Percentiles rank a stretch among this genome's conserved stretches.
Conservation (phyloP, 2,113 vertebrate species). For the Lota lota region DNA sequence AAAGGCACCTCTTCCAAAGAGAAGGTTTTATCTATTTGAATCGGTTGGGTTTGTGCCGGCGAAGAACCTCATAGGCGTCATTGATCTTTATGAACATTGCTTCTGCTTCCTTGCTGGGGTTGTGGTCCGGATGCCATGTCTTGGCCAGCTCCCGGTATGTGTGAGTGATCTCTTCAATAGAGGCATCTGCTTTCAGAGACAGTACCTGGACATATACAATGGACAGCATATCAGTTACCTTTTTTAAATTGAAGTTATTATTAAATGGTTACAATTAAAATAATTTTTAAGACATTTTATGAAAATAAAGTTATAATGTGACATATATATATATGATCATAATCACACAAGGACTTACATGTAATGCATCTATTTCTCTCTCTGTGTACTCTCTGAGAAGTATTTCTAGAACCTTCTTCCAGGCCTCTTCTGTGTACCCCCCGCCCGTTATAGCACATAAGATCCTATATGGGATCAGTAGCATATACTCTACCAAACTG, state of each 20-base stretch:
- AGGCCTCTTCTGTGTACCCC: slow-evolving; percentile 74
- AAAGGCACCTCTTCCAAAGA: too few relatives aligned
- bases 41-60: slow-evolving; percentile 49
- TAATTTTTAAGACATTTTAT: not conserved
- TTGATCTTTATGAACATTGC: slow-evolving; percentile 82
- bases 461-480: slow-evolving; percentile 79
- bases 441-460: slow-evolving; percentile 66
- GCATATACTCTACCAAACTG: slow-evolving; percentile 68
- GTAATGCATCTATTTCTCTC: slow-evolving; percentile 72
- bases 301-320: not conserved
- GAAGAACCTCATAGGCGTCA: slow-evolving; percentile 78
- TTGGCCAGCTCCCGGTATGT: slow-evolving; percentile 82
- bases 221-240: not conserved
- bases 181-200: slow-evolving; percentile 69
- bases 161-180: slow-evolving; percentile 78
- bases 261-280: too few relatives aligned
- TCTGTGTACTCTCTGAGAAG: slow-evolving; percentile 77
- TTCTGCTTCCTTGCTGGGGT: slow-evolving; percentile 78
- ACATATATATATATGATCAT: not conserved
- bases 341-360: slow-evolving; percentile 64
- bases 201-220: slow-evolving; percentile 71
- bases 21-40: slow-evolving; percentile 37
- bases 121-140: slow-evolving; percentile 88
- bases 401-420: slow-evolving; percentile 80
- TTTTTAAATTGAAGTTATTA: not conserved